These are phyloP conservation scores for Pangasius djambal DNA, from an alignment of 2,797 vertebrate species.

Conservation along the genomic window DNA sequence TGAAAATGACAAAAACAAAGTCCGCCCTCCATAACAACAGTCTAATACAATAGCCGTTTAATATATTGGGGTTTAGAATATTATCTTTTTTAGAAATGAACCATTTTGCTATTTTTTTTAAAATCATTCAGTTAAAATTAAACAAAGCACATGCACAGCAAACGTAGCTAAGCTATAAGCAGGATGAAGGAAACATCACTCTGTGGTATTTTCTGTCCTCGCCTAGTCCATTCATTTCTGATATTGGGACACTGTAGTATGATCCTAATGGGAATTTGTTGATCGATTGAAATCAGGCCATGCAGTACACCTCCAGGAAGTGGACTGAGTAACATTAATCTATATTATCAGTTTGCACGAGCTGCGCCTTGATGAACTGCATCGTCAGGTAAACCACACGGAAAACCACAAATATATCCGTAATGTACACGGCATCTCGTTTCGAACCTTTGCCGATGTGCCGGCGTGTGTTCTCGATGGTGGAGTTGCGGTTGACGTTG, in stretches of 20 bases:
- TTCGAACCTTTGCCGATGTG: constrained; percentile 94
- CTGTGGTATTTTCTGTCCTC: background rate
- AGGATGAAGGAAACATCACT: background rate
- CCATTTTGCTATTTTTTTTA: background rate
- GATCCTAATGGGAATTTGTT: constrained; percentile 5
- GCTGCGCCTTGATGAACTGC: constrained; percentile 6
- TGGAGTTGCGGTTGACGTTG: constrained; percentile 98
- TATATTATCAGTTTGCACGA: constrained; percentile 9
- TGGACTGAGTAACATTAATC: background rate
- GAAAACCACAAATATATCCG: background rate
- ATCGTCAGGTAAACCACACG: background rate
- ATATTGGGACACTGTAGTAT: background rate
- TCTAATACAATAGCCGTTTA: background rate
- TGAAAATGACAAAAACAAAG: background rate
- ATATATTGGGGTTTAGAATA: background rate
- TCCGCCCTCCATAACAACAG: background rate
- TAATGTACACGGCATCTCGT: background rate
- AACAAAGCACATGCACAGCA: background rate
- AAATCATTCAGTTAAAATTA: background rate
- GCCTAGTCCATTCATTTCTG: background rate
- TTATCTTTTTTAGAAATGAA: background rate
- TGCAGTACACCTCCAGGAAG: background rate
- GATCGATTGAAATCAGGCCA: constrained; percentile 20
- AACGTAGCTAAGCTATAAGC: background rate
- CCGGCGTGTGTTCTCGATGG: constrained; percentile 96